These are phyloP conservation scores for Nyctibius bracteatus DNA, from an alignment of 2,113 vertebrate species.

Conservation along the genomic window DNA sequence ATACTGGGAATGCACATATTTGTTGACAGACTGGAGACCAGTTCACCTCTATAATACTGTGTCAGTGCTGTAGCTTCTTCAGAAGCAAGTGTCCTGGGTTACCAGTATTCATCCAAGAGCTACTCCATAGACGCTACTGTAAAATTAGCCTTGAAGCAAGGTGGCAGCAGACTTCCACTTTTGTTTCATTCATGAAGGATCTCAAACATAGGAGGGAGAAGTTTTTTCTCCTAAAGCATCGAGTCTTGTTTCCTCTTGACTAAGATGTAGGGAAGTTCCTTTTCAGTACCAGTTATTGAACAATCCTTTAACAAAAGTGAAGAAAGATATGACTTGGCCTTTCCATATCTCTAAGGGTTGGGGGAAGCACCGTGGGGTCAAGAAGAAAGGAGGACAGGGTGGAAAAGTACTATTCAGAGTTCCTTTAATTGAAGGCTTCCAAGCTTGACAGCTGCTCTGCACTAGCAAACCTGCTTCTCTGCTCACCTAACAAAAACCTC, in stretches of 20 bases:
- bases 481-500: not conserved
- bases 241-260: not conserved
- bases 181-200: not conserved
- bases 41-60: not conserved
- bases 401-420: not conserved
- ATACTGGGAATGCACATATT: not conserved
- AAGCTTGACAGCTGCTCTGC: not conserved
- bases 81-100: not conserved
- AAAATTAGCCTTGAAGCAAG: conserved; percentile 32
- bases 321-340: not conserved
- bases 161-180: conserved; percentile 32
- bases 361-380: not conserved
- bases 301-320: not conserved
- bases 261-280: not conserved
- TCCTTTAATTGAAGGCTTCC: not conserved
- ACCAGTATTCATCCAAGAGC: not conserved
- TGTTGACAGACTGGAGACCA: not conserved
- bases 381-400: not conserved
- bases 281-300: not conserved
- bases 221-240: not conserved
- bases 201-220: not conserved
- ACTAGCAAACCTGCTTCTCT: not conserved
- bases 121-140: not conserved
- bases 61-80: not conserved
- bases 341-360: not conserved